phyloP scores from a whole-genome alignment of 2,888 invertebrate genomes.

The Chloromyia formosa region DNA sequence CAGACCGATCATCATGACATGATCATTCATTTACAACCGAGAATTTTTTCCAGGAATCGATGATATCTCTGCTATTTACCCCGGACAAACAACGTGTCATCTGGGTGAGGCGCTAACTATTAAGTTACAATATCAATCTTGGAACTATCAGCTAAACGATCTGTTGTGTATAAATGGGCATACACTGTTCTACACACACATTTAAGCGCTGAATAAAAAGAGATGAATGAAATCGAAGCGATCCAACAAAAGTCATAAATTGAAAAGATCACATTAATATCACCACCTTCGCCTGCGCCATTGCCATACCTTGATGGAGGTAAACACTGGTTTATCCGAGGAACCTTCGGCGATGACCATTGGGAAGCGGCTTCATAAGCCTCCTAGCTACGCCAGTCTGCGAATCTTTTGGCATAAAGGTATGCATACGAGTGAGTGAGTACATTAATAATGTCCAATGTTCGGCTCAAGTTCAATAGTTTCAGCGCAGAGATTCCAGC shows the following conservation, averaged over 20 bases:
- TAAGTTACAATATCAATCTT: slow-evolving; percentile 36
- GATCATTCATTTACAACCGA: too few relatives aligned
- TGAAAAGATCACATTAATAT: slow-evolving; percentile 7
- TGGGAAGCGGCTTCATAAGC: too few relatives aligned
- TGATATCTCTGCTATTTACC: slow-evolving; percentile 1
- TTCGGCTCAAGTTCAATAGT: slow-evolving; percentile 10
- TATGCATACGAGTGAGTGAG: too few relatives aligned
- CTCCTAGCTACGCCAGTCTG: background rate
- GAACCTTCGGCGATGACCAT: too few relatives aligned
- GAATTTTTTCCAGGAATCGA: background rate
- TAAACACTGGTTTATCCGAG: slow-evolving; percentile 1
- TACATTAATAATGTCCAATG: too few relatives aligned
- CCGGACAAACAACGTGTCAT: slow-evolving; percentile 3
- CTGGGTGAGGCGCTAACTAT: slow-evolving; percentile 30
- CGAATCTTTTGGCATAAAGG: too few relatives aligned
- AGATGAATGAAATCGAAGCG: slow-evolving; percentile 16
- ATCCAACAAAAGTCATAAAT: slow-evolving; percentile 11
- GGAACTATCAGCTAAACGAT: background rate
- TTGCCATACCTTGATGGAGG: background rate
- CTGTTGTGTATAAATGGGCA: too few relatives aligned
- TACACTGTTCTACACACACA: too few relatives aligned
- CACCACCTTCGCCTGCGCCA: background rate
- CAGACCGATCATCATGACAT: too few relatives aligned
- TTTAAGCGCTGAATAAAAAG: background rate
- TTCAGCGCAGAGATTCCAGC: background rate